Evolutionary conservation across 2,113 vertebrate genomes (phyloP).

Genomic region (Corapipo altera): DNA sequence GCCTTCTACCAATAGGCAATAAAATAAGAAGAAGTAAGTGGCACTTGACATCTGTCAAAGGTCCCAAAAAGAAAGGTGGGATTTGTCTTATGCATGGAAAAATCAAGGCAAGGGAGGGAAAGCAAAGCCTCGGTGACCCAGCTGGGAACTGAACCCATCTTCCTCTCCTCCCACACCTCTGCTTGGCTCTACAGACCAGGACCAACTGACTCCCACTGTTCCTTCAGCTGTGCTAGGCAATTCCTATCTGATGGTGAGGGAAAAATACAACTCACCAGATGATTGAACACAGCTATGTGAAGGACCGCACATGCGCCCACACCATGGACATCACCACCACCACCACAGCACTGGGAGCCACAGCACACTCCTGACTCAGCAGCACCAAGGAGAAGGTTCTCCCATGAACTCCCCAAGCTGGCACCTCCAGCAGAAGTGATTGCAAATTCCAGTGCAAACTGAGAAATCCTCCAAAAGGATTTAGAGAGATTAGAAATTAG

Average conservation of each 20-base stretch:
- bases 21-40: background rate
- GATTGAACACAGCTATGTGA: background rate
- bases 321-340: background rate
- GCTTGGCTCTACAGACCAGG: background rate
- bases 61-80: background rate
- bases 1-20: background rate
- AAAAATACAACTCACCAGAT: background rate
- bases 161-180: background rate
- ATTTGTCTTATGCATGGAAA: background rate
- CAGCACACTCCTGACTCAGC: background rate
- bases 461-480: conserved; percentile 45
- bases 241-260: background rate
- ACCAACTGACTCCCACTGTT: background rate
- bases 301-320: background rate
- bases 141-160: background rate
- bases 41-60: background rate
- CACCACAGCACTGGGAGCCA: background rate
- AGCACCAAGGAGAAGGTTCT: background rate
- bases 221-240: background rate
- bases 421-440: background rate
- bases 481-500: conserved; percentile 55
- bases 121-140: background rate
- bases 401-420: background rate
- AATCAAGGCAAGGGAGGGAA: background rate
- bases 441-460: conserved; percentile 14